phyloP scores from a whole-genome alignment of 1,140 invertebrate species.

The Drosophila pallidifrons region DNA sequence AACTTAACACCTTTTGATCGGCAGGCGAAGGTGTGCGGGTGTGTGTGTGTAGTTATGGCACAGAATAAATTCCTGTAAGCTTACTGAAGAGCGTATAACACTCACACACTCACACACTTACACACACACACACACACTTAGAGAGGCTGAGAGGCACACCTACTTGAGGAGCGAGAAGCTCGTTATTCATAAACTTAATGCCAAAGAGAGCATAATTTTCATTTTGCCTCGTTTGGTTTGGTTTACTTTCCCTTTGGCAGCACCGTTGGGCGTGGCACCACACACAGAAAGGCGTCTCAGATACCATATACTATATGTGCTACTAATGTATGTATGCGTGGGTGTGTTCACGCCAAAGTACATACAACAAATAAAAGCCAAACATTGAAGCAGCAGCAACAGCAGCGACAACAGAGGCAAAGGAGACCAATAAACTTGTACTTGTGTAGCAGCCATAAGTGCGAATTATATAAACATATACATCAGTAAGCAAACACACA shows the following conservation, averaged over 20 bases:
- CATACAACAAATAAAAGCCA: slow-evolving; percentile 70
- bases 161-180: slow-evolving; percentile 42
- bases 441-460: slow-evolving; percentile 63
- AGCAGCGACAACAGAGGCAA: slow-evolving; percentile 27
- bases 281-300: not conserved
- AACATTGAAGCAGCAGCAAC: slow-evolving; percentile 53
- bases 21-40: slow-evolving; percentile 41
- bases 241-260: slow-evolving; percentile 57
- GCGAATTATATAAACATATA: slow-evolving; percentile 82
- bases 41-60: slow-evolving; percentile 64
- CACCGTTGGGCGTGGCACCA: slow-evolving; percentile 23
- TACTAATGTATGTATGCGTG: not conserved
- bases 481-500: slow-evolving; percentile 59
- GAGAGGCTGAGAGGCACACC: not conserved
- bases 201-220: slow-evolving; percentile 82
- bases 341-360: slow-evolving; percentile 26
- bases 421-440: slow-evolving; percentile 70
- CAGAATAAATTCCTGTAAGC: slow-evolving; percentile 76
- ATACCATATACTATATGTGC: not conserved
- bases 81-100: slow-evolving; percentile 56
- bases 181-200: slow-evolving; percentile 82
- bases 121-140: not conserved
- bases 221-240: slow-evolving; percentile 70
- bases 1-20: slow-evolving; percentile 82
- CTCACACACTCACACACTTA: not conserved